These are phyloP conservation scores for Timema podura DNA, from an alignment of 2,888 invertebrate genomes.

Conservation along the genomic window DNA sequence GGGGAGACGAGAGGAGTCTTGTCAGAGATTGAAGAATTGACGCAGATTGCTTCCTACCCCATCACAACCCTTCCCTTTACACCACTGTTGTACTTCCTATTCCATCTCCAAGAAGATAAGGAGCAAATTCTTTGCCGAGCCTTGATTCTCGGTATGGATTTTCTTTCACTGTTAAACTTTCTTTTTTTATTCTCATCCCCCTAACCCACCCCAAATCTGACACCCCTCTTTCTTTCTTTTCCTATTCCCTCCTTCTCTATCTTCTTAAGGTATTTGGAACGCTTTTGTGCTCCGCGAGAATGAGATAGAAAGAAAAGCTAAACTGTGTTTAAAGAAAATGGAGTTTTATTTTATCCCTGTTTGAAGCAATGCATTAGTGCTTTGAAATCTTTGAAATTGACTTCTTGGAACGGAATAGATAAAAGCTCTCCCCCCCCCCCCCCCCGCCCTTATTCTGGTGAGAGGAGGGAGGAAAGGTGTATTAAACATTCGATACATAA, in stretches of 20 bases:
- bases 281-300: constrained; percentile 9
- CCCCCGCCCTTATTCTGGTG: not conserved
- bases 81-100: no score
- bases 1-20: no score
- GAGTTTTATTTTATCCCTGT: not conserved
- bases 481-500: no score
- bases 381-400: constrained; percentile 11
- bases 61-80: no score
- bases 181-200: not conserved
- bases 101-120: no score
- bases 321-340: constrained; percentile 14
- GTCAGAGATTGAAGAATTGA: constrained; percentile 9
- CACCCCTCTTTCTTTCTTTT: not conserved
- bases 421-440: not conserved
- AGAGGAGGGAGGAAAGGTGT: no score
- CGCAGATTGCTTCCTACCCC: not conserved
- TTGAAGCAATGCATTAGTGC: constrained; percentile 6
- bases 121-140: no score
- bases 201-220: not conserved
- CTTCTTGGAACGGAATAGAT: constrained; percentile 14
- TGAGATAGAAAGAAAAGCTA: constrained; percentile 6
- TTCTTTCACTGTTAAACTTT: constrained; percentile 14
- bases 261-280: not conserved
- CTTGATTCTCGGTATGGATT: not conserved
- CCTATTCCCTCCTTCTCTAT: not conserved